Evolutionary conservation across 2,797 vertebrate species (phyloP), one percentile per base, ranked within the genome.

Genomic region (Sciaenops ocellatus): DNA sequence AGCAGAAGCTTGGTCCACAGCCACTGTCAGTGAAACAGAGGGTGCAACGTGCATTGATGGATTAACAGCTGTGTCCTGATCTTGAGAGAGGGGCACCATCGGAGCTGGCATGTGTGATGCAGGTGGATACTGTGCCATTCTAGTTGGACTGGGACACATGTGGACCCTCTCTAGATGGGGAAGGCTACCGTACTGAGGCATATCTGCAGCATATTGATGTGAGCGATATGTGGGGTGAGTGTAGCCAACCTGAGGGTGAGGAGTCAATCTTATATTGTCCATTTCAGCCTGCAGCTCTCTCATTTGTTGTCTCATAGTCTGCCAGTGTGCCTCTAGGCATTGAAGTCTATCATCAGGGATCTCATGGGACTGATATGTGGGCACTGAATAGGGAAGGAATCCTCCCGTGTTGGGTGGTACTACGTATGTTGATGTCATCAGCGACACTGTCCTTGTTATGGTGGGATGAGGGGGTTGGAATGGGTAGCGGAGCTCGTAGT

Each of bases 261-360:
- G n/a, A 15, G 59, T 62, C 2, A 44, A 4, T 46, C 41, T 44
- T 8, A 62, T 15, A 4, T 44, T 44, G 7, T 62, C n/a, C 41
- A 62, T 62, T 30, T 62, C 60, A 3, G 34, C 41, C 22, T 62
- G n/a, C 4, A 62, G 13, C 41, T 62, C 59, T 61, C 38, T 61
- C 38, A 62, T 62, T 18, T 44, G 38, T 3, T 62, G 38, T 15
- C 20, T 44, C 16, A 62, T 10, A 3, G n/a, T 34, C 60, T 24
- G 60, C 41, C 4, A 44, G 41, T 2, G 41, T 44, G n/a, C 20
- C 41, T 62, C 60, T 44, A 62, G 60, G 41, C 22, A 13, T 5
- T 62, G 41, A 46, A 62, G 12, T 62, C 38, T 44, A 62, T 62
- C 60, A 24, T 62, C 41, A 13, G 57, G 34, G 26, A 26, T 41